phyloP scores from a whole-genome alignment of 2,888 invertebrate genomes.

The Psococerastis gibbosa region DNA sequence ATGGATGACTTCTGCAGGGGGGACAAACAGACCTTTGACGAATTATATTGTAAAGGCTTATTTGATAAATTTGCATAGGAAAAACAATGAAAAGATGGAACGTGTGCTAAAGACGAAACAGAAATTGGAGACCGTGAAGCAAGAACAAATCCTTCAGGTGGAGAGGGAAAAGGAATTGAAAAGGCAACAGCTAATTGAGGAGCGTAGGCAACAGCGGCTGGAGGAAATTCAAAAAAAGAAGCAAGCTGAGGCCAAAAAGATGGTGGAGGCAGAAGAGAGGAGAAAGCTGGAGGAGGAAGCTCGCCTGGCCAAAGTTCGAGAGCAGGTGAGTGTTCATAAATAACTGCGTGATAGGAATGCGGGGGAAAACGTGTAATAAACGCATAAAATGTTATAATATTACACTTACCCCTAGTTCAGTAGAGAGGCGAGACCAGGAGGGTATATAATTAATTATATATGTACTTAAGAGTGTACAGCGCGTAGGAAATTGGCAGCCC shows the following conservation, averaged over 20 bases:
- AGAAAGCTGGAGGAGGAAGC: constrained; percentile 4
- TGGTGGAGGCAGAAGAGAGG: not conserved
- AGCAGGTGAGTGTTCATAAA: not conserved
- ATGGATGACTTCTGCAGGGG: too few species aligned
- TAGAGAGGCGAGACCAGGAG: too few species aligned
- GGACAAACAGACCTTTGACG: too few species aligned
- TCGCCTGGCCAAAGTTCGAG: not conserved
- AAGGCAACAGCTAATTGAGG: not conserved
- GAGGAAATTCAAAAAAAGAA: not conserved
- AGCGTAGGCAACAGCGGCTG: not conserved
- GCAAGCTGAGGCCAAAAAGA: not conserved
- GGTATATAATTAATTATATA: too few species aligned
- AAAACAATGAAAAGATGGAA: not conserved
- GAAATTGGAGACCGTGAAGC: not conserved
- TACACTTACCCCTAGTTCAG: too few species aligned
- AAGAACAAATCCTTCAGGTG: not conserved
- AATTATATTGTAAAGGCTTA: too few species aligned
- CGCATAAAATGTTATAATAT: too few species aligned
- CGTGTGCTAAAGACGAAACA: not conserved
- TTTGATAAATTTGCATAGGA: too few species aligned
- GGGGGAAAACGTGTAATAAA: too few species aligned
- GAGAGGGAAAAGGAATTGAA: constrained; percentile 7
- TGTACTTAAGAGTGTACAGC: too few species aligned
- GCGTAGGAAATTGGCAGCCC: too few species aligned
- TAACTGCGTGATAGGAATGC: too few species aligned